These are phyloP conservation scores for Drosophila prolongata DNA, from an alignment of 2,888 invertebrate genomes.

Conservation along the genomic window DNA sequence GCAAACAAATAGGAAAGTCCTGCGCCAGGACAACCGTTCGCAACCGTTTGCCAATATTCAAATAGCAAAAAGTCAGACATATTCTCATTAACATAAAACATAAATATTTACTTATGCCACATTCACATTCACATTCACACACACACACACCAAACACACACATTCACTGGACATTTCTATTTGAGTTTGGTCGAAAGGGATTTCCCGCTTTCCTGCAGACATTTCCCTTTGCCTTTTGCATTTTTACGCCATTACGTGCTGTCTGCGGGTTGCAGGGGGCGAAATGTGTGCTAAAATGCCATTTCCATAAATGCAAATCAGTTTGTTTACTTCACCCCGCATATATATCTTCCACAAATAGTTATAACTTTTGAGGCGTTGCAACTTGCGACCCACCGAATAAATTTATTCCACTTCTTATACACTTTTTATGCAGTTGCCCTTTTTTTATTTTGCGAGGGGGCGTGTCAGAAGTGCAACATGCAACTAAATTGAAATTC, in stretches of 20 bases:
- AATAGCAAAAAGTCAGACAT: conserved; percentile 82
- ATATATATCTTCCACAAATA: conserved; percentile 65
- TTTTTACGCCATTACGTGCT: conserved; percentile 68
- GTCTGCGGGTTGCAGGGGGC: conserved; percentile 29
- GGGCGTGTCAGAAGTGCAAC: conserved; percentile 43
- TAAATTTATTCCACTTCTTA: conserved; percentile 36
- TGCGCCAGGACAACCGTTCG: conserved; percentile 25
- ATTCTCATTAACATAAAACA: conserved; percentile 83
- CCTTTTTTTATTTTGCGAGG: background rate
- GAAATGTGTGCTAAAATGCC: conserved; percentile 66
- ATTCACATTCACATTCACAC: too few relatives aligned
- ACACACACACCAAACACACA: conserved; percentile 31
- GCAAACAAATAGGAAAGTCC: conserved; percentile 42
- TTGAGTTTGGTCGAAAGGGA: conserved; percentile 58
- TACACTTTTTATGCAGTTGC: conserved; percentile 18
- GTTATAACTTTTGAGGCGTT: conserved; percentile 53
- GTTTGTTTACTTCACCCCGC: conserved; percentile 60
- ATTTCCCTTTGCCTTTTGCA: conserved; percentile 64
- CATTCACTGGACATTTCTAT: conserved; percentile 57
- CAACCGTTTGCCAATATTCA: conserved; percentile 77
- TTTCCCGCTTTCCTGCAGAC: conserved; percentile 48
- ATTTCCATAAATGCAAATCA: conserved; percentile 82
- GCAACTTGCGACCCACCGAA: conserved; percentile 31
- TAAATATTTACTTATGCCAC: conserved; percentile 81
- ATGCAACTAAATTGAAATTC: conserved; percentile 49